Evolutionary conservation across 2,888 invertebrate genomes (phyloP), one percentile per base, ranked within the genome.

Genomic region (Perizoma affinitatum): DNA sequence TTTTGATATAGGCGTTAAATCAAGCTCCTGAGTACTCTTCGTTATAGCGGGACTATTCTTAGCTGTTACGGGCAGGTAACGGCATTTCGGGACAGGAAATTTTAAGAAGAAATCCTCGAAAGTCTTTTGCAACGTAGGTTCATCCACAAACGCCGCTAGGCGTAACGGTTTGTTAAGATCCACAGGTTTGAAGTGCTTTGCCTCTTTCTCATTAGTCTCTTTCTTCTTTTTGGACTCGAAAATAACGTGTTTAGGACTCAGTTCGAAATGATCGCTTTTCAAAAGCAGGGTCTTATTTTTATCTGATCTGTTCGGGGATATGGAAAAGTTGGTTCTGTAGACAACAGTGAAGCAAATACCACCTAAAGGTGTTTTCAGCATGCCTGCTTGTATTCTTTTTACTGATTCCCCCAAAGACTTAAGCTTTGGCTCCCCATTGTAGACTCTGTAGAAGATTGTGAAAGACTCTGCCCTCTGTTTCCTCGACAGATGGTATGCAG

Each of bases 231-330:
- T 90, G 0, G 88, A 86, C 65, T 90, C 88, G 49, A 88, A 95
- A 65, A 95, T 93, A 22, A 93, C 86, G 73, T 95, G 94, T 73
- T 95, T 94, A 0, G 96, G 95, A 79, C 96, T 95, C 68, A 95
- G 83, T 82, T 97, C 96, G 83, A 98, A 98, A 86, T 98, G 98
- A 84, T 98, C 97, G 78, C 97, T 98, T 82, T 98, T 98, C n/a
- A 98, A 90, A 93, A 98, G 94, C 42, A 97, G 94, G 0, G 95
- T 93, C 66, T 87, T 85, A 69, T 96, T 96, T 61, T 94, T 95
- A 46, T 94, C 95, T 3, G 94, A 93, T 65, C 95, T 95, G 60
- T 97, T 96, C 4, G 98, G 98, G 4, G 98, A 96, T 77, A 98
- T 96, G 3, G 98, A 96, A 94, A 98, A 96, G 88, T 98, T 97